Base-by-base conservation (phyloP, 2,888 invertebrate species). In the Tryphoninae sp. region DNA sequence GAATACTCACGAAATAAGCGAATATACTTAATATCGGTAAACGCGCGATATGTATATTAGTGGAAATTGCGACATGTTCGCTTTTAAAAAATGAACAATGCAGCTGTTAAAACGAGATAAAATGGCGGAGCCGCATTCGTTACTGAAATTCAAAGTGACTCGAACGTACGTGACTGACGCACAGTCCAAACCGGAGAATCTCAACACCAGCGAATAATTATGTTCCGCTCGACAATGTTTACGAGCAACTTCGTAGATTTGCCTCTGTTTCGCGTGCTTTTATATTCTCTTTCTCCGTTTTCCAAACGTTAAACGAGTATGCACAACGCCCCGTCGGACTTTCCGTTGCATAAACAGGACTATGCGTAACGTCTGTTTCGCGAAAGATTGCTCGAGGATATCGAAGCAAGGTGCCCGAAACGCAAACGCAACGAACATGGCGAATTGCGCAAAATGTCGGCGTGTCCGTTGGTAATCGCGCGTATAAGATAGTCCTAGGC, bases 391-490 rank as follows among this genome's bases (percentile, higher is more conserved):
- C 45, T 11, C 23, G 13, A n/a, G 49, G 42, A 49, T 22, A 42
- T 51, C 59, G 51, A 65, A 45, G n/a, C 8, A 61, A 42, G 61
- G 65, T 33, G 45, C 51, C 42, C 53, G n/a, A 45, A 23, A 59
- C 42, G 42, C 49, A 19, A 40, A 55, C 67, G 45, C 62, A 62
- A 62, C 51, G 33, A 16, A 8, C 33, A 26, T 55, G 67, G 33
- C 49, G 26, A 73, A 73, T 73, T 59, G 67, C 67, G 78, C 67
- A 68, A 75, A 75, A 75, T 75, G 13, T 65, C n/a, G 19, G 40
- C 7, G 26, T 13, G 49, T 9, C 45, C 65, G 51, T 65, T 65
- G 40, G 65, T 11, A 23, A 9, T 51, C 49, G 65, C n/a, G 45
- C 13, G 45, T 45, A 13, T 9, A 45, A 2, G 13, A 45, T 13